phyloP scores from a whole-genome alignment of 2,797 vertebrate genomes.

The Sebastes variabilis region DNA sequence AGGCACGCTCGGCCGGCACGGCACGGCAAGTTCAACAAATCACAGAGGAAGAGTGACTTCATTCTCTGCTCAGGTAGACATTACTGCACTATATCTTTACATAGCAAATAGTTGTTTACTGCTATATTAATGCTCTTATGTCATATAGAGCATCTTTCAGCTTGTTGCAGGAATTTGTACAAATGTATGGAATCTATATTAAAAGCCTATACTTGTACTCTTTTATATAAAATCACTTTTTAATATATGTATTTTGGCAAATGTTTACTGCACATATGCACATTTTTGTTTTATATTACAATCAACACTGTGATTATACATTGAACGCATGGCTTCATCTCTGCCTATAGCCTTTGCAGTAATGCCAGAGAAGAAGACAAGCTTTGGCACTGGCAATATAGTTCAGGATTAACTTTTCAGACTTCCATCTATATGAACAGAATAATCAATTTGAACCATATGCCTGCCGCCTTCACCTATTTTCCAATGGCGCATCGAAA shows the following conservation, averaged over 20 bases:
- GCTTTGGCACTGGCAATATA: conserved; percentile 45
- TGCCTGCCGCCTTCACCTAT: conserved; percentile 56
- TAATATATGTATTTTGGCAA: background rate
- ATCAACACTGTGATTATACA: conserved; percentile 43
- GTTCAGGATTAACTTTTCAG: conserved; percentile 54
- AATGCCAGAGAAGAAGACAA: conserved; percentile 39
- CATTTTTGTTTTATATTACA: conserved; percentile 35
- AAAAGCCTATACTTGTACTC: background rate
- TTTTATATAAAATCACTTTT: background rate
- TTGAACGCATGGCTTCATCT: conserved; percentile 48
- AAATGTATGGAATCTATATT: background rate
- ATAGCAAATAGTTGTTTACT: too few relatives aligned
- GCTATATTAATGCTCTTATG: too few relatives aligned
- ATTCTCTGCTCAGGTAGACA: too few relatives aligned
- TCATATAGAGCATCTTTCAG: background rate
- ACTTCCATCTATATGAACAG: conserved; percentile 51
- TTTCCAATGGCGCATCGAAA: conserved; percentile 63
- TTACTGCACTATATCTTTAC: too few relatives aligned
- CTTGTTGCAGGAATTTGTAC: background rate
- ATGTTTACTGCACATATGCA: background rate
- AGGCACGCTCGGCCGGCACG: too few relatives aligned
- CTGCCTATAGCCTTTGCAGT: conserved; percentile 21
- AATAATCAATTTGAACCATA: conserved; percentile 68
- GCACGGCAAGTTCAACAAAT: too few relatives aligned
- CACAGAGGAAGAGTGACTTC: too few relatives aligned